Evolutionary conservation across 2,113 vertebrate genomes (phyloP).

Genomic region (Cygnus atratus): DNA sequence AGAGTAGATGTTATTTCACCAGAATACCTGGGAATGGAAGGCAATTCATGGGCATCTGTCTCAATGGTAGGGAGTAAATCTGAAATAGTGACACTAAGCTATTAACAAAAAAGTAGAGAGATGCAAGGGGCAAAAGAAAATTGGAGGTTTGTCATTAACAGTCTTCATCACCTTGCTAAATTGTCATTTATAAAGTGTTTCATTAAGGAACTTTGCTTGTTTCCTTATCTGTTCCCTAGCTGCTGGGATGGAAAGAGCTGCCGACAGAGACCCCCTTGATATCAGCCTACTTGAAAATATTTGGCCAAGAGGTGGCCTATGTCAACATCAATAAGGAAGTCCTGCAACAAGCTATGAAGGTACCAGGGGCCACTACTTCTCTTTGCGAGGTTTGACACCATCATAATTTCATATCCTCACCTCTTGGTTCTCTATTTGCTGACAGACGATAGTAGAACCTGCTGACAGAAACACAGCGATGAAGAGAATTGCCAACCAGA

Average conservation of each 20-base stretch:
- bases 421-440: accelerated
- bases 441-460: constrained; percentile 49
- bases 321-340: constrained; percentile 73
- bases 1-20: background rate
- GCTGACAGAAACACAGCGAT: background rate
- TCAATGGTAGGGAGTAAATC: background rate
- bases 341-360: constrained; percentile 72
- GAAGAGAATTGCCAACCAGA: background rate
- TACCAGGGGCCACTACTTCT: constrained; percentile 23
- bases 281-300: constrained; percentile 77
- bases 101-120: background rate
- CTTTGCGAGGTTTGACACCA: accelerated
- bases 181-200: background rate
- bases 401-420: background rate
- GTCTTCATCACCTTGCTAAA: background rate
- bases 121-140: background rate
- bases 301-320: constrained; percentile 84
- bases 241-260: constrained; percentile 76
- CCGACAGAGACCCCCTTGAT: constrained; percentile 68
- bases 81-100: background rate
- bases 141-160: background rate
- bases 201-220: background rate
- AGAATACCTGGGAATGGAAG: background rate
- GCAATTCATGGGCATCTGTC: background rate
- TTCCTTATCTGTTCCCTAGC: constrained; percentile 55